These are phyloP conservation scores for Baryphthengus martii DNA, from an alignment of 2,113 vertebrate genomes.

Conservation along the genomic window DNA sequence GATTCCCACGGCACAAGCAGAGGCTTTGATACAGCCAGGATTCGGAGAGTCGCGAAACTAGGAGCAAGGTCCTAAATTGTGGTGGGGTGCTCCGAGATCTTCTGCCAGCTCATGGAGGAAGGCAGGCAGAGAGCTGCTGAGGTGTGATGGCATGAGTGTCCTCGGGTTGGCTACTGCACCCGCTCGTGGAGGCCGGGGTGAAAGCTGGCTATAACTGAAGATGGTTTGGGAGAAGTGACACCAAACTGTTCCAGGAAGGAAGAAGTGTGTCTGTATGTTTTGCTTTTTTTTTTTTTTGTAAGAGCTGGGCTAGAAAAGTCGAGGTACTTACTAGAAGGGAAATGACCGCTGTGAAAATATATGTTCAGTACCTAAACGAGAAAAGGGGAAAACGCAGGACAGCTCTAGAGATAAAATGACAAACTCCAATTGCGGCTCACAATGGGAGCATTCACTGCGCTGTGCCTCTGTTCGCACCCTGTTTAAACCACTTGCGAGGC, in stretches of 20 bases:
- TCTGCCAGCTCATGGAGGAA: background rate
- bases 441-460: background rate
- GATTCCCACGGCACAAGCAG: background rate
- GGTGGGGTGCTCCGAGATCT: background rate
- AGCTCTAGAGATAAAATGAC: background rate
- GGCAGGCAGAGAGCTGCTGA: background rate
- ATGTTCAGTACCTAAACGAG: fast-evolving
- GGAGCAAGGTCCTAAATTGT: background rate
- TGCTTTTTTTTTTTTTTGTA: background rate
- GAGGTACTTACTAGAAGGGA: background rate
- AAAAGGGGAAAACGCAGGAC: background rate
- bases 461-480: background rate
- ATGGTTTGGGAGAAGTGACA: fast-evolving
- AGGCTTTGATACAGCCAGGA: background rate
- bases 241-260: background rate
- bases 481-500: background rate
- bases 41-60: fast-evolving
- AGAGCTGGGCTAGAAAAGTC: background rate
- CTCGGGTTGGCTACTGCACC: background rate
- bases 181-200: fast-evolving
- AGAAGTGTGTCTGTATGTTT: fast-evolving
- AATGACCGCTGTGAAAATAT: fast-evolving
- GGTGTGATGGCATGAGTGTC: fast-evolving
- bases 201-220: background rate
- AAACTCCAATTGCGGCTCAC: background rate